Evolutionary conservation across 2,797 vertebrate species (phyloP), one percentile per base, ranked within the genome.

Genomic region (Champsocephalus gunnari): DNA sequence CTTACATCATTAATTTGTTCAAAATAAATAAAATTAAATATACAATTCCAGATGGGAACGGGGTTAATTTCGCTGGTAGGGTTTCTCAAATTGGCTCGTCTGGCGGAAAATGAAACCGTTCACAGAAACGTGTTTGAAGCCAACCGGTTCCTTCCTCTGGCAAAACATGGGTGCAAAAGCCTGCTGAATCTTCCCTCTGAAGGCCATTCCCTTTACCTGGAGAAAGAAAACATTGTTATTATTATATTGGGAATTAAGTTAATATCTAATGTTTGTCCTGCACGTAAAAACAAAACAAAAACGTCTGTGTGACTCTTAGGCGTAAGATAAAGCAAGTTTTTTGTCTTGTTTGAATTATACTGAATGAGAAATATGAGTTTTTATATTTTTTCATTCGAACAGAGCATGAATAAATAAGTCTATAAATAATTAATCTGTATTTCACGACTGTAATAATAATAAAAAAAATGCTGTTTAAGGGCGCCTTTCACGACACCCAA

Each of bases 1-100:
- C 82, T 94, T 95, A 95, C 94, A 95, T 92, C 79, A 91, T 93
- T 93, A 84, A 78, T 64, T 90, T 89, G 85, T 90, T 91, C 90
- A 92, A 94, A 95, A 95, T 95, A 95, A 95, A 94, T 94, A 89
- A 92, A 92, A 94, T 94, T 94, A 94, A 93, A 95, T 95, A 93
- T 94, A 93, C 93, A 95, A 91, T 92, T 93, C 94, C 93, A 93
- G 91, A 90, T 86, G 91, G 93, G 92, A 94, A 93, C 93, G 82
- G 72, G 86, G 90, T 84, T 66, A 90, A 91, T 92, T 92, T 92
- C 84, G 91, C 93, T 94, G 92, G 93, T 93, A 89, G 79, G 83
- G 73, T 89, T 92, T 38, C 80, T 92, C 88, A 89, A 91, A 93
- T 93, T 94, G 89, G 93, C 90, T 93, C 92, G 83, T 92, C 90